Base-by-base conservation (phyloP, 2,113 vertebrate species). In the Excalfactoria chinensis region DNA sequence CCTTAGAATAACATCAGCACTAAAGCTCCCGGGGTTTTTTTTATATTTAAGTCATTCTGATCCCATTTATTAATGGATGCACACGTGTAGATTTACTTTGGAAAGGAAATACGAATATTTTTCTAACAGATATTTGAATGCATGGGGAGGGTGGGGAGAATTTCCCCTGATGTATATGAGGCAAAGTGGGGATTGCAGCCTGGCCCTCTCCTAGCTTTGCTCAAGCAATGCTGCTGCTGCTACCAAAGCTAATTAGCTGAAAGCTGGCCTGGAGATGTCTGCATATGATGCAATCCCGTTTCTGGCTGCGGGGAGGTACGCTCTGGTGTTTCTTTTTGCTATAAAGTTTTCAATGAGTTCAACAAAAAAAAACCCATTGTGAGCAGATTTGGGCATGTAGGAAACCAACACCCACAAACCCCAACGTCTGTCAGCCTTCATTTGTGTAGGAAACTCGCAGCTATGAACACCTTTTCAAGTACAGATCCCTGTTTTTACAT, bases 281-380 rank as follows among this genome's bases (percentile, higher is more conserved):
- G 8, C 5, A 5, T 11, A 4, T 63, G 95, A 89, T 71, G 92
- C 60, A 83, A 85, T 70, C 56, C 19, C 68, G 34, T 73, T 93
- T 88, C 71, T 93, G 89, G 40, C 75, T 91, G 79, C 64, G 59
- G 88, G 40, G 73, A 88, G 75, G 51, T 60, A 41, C 4, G 11
- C 64, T 59, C 84, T 89, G 75, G 59, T 78, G 53, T 95, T 48
- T 64, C 23, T 86, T 94, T 40, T 64, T 25, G 3, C 70, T 67
- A 48, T 55, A 60, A 89, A 94, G 53, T 66, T 95, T 90, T 78
- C 60, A 67, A 66, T 62, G 89, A 58, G 77, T 87, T 94, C 78
- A 70, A 88, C 60, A 81, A 74, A 93, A 89, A 90, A 91, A 40
- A 41, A 37, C 10, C 63, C 63, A 85, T 93, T 79, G 89, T 87